These are phyloP conservation scores for Porites rus DNA, from an alignment of 92 coral and sea anemone genomes.

Conservation along the genomic window DNA sequence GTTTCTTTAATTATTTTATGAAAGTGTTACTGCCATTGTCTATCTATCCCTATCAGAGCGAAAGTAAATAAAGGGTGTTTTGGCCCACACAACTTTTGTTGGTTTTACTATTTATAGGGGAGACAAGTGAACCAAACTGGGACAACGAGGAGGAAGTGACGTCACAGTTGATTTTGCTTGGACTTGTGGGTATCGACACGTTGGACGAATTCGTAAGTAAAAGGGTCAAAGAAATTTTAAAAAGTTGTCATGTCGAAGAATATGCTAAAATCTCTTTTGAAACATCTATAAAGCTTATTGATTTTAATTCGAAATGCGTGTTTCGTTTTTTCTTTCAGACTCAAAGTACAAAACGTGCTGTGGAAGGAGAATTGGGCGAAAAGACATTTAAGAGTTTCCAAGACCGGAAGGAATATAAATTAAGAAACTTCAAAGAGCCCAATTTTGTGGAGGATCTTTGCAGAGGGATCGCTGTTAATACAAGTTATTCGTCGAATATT, in stretches of 20 bases:
- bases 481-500: conserved; percentile 76
- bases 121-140: conserved; percentile 51
- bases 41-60: not conserved
- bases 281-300: not conserved
- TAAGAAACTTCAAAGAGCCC: conserved; percentile 12
- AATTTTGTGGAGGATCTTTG: conserved; percentile 65
- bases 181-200: conserved; percentile 89
- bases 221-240: not conserved
- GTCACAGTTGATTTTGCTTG: conserved; percentile 80
- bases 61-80: not conserved
- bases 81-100: not conserved
- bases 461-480: conserved; percentile 80
- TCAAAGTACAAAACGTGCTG: conserved; percentile 30
- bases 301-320: not conserved
- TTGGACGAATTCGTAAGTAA: conserved; percentile 73
- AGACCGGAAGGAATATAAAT: conserved; percentile 20
- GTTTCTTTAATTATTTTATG: no score
- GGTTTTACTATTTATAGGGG: not conserved
- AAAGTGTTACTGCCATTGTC: no score
- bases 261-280: no score
- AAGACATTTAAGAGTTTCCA: conserved; percentile 29
- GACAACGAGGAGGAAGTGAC: conserved; percentile 66
- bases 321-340: conserved; percentile 10
- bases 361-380: conserved; percentile 33
- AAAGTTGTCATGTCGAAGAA: no score